Conservation (phyloP, 2,888 invertebrate species). For the Pyrocoelia pectoralis region DNA sequence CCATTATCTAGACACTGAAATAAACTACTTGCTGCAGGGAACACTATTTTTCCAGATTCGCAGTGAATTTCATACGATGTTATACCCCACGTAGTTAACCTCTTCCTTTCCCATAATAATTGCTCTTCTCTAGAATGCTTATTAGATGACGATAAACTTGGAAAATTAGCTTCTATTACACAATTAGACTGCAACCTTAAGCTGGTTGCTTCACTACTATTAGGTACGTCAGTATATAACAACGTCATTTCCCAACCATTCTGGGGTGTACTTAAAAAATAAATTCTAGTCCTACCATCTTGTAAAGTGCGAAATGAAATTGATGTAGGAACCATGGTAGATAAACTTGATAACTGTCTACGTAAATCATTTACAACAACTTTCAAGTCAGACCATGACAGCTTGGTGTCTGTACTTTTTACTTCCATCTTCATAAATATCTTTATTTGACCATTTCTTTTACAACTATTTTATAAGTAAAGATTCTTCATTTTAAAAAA, state of each 20-base stretch:
- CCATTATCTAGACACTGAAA: slow-evolving; percentile 85
- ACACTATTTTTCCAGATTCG: slow-evolving; percentile 84
- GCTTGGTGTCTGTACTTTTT: slow-evolving; percentile 44
- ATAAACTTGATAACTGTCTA: slow-evolving; percentile 78
- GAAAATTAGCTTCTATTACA: slow-evolving; percentile 80
- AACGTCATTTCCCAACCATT: slow-evolving; percentile 92
- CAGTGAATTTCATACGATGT: slow-evolving; percentile 91
- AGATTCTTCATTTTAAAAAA: neutral
- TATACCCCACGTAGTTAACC: slow-evolving; percentile 92
- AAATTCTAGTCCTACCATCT: slow-evolving; percentile 84
- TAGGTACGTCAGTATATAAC: slow-evolving; percentile 83
- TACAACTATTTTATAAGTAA: slow-evolving; percentile 9
- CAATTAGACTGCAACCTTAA: slow-evolving; percentile 78
- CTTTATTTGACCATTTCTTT: slow-evolving; percentile 25
- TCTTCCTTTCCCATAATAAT: slow-evolving; percentile 88
- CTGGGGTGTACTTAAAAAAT: slow-evolving; percentile 87
- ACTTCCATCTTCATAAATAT: slow-evolving; percentile 22
- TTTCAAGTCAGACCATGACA: slow-evolving; percentile 82
- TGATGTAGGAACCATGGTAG: slow-evolving; percentile 83
- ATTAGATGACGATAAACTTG: slow-evolving; percentile 66
- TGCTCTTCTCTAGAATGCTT: slow-evolving; percentile 88
- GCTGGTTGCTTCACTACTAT: slow-evolving; percentile 64
- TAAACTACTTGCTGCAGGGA: slow-evolving; percentile 88
- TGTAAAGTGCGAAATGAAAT: slow-evolving; percentile 81
- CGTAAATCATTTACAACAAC: slow-evolving; percentile 83